phyloP scores from a whole-genome alignment of 2,113 vertebrate genomes.

The Archocentrus centrarchus region DNA sequence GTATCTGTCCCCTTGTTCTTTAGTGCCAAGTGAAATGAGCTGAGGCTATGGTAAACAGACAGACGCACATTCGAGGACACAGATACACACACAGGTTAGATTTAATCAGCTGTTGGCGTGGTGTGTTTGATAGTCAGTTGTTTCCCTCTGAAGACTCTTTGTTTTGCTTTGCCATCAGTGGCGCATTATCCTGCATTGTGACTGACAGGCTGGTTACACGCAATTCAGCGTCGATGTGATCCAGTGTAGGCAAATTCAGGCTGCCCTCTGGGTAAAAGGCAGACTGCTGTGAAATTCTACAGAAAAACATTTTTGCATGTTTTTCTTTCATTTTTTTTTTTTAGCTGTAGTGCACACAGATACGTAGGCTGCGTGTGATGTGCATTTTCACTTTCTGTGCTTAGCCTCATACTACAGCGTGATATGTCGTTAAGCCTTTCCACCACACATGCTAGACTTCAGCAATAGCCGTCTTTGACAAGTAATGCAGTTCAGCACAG shows the following conservation, averaged over 20 bases:
- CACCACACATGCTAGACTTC: constrained; percentile 52
- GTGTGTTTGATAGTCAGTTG: constrained; percentile 26
- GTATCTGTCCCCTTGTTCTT: constrained; percentile 71
- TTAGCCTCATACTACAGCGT: constrained; percentile 52
- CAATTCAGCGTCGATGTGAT: constrained; percentile 18
- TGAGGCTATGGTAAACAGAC: constrained; percentile 53
- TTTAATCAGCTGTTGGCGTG: constrained; percentile 23
- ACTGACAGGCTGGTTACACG: constrained; percentile 40
- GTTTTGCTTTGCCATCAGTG: constrained; percentile 44
- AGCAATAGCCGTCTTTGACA: constrained; percentile 45
- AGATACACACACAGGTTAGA: constrained; percentile 38
- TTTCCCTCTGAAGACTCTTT: constrained; percentile 40
- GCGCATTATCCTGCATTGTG: constrained; percentile 16
- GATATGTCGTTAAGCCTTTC: constrained; percentile 59
- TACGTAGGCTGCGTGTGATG: constrained; percentile 15
- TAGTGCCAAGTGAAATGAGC: constrained; percentile 68
- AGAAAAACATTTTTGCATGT: constrained; percentile 71
- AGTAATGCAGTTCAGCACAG: constrained; percentile 62
- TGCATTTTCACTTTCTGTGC: constrained; percentile 28
- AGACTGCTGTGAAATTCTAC: constrained; percentile 39
- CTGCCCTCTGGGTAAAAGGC: constrained; percentile 38
- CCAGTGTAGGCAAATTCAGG: constrained; percentile 38
- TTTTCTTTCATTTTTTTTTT: constrained; percentile 9
- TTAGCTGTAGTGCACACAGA: constrained; percentile 32
- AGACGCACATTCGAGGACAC: background rate